Base-by-base conservation (phyloP, 1,140 invertebrate species). In the Caerostris darwini region DNA sequence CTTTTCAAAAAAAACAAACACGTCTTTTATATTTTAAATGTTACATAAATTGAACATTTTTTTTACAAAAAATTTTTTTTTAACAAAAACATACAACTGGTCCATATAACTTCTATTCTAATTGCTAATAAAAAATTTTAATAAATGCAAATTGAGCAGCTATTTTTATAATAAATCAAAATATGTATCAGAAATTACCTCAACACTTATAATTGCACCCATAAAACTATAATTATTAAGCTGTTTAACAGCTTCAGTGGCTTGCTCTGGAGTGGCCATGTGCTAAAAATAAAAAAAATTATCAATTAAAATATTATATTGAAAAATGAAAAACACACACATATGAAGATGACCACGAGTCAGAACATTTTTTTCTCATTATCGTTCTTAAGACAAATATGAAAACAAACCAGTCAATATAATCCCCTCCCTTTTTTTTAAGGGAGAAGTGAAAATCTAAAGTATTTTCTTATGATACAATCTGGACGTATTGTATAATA, bases 191-290 rank as follows among this genome's bases (percentile, higher is more conserved):
- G 10, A 94, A 53, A 19, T 71, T 87, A 97, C 97, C 96, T 98
- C 97, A 1, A 98, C 97, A 64, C 97, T 97, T 94, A 98, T 97
- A 93, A 96, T 96, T 85, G 97, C 97, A 56, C 97, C 97, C 96
- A 97, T 98, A 95, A 98, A 97, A 69, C 97, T 97, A 1, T 96
- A 96, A 95, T 97, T 97, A 95, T 98, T 97, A 5, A 98, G 95
- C 53, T 97, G 97, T 69, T 96, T 96, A 88, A 98, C 98, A 3
- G 97, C 97, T 93, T 97, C 97, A 19, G 96, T 96, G 3, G 97
- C 97, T 96, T 97, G 97, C 34, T 97, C 97, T 94, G 97, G 96
- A 34, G 97, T 97, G 95, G 97, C 97, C 97, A 98, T 97, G 96
- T 98, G 97, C 95, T 95, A 34, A 56, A 91, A 87, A 85, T n/a